phyloP scores from a whole-genome alignment of 2,888 invertebrate species.

The Ichneumoninae sp. region DNA sequence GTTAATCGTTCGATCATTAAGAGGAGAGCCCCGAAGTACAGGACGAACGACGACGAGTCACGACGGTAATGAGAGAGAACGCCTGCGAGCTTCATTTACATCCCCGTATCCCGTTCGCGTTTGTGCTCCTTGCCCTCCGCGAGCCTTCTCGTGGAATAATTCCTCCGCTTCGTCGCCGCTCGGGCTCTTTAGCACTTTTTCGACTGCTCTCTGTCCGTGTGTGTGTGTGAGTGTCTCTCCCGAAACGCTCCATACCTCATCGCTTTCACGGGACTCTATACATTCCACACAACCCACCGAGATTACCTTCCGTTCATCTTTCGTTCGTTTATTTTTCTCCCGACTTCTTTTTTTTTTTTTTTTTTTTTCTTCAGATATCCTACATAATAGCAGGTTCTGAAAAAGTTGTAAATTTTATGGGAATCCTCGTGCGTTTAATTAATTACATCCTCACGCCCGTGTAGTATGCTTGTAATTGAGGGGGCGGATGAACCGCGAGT shows the following conservation, averaged over 20 bases:
- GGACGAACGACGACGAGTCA: constrained; percentile 62
- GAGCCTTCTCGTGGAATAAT: constrained; percentile 60
- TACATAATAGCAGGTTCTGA: constrained; percentile 1
- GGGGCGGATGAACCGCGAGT: background rate
- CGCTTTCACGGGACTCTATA: background rate
- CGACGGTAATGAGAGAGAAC: constrained; percentile 73
- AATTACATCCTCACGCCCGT: background rate
- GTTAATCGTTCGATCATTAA: constrained; percentile 76
- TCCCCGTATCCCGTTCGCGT: constrained; percentile 35
- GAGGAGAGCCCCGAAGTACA: constrained; percentile 66
- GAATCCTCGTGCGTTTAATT: constrained; percentile 18
- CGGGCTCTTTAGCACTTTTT: constrained; percentile 69
- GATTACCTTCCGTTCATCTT: constrained; percentile 52
- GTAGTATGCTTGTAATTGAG: background rate
- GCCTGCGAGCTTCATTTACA: constrained; percentile 72
- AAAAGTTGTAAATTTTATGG: constrained; percentile 23
- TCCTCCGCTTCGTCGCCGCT: constrained; percentile 45
- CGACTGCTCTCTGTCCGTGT: constrained; percentile 23
- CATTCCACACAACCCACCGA: constrained; percentile 33
- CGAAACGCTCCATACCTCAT: constrained; percentile 43
- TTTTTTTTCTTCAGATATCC: constrained; percentile 3
- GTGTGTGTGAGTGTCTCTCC: constrained; percentile 25
- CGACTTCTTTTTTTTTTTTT: background rate
- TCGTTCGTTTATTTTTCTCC: background rate
- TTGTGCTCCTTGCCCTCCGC: constrained; percentile 41